These are phyloP conservation scores for Rhagonycha lutea DNA, from an alignment of 2,888 invertebrate genomes.

Conservation along the genomic window DNA sequence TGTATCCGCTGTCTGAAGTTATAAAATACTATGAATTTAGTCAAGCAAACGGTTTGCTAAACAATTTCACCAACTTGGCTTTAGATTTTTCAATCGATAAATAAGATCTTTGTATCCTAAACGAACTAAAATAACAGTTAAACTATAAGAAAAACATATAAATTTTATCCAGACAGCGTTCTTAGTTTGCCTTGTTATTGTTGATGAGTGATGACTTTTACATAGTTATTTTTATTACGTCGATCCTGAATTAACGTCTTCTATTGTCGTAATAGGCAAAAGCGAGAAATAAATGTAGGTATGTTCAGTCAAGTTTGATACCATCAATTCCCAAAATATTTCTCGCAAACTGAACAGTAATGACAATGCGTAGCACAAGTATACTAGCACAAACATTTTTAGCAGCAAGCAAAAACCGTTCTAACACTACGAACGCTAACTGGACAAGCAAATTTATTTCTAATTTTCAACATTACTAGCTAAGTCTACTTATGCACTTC, in stretches of 20 bases:
- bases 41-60: not conserved
- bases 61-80: constrained; percentile 11
- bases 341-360: constrained; percentile 25
- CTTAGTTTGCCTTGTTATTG: constrained; percentile 14
- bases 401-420: constrained; percentile 47
- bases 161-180: constrained; percentile 27
- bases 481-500: constrained; percentile 25
- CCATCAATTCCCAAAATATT: constrained; percentile 6
- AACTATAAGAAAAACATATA: not conserved
- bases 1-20: constrained; percentile 53
- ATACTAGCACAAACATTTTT: constrained; percentile 35
- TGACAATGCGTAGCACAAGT: constrained; percentile 29
- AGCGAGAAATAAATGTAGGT: constrained; percentile 10
- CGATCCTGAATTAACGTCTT: constrained; percentile 10
- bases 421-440: constrained; percentile 45
- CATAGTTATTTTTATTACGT: constrained; percentile 1
- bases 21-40: constrained; percentile 30
- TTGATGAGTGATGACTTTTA: not conserved
- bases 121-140: not conserved
- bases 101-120: constrained; percentile 1
- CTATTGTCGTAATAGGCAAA: constrained; percentile 9
- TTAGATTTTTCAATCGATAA: constrained; percentile 1
- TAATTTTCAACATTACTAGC: constrained; percentile 31
- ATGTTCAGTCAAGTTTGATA: not conserved
- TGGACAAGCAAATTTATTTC: constrained; percentile 46